Evolutionary conservation across 1,140 invertebrate species (phyloP), one percentile per base, ranked within the genome.

Genomic region (Diabrotica virgifera): DNA sequence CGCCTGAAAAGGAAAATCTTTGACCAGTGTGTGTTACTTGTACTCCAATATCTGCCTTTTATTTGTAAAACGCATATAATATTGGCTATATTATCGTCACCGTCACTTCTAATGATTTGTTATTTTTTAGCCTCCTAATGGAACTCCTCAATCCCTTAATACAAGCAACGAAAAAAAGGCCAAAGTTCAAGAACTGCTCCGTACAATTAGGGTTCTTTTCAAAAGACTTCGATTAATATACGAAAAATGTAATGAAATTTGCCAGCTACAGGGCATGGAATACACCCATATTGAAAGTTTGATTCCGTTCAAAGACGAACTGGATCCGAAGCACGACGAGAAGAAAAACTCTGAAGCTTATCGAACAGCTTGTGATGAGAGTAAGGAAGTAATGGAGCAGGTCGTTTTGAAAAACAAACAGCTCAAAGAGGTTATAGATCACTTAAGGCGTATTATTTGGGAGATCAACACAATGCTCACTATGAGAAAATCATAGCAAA

Each of bases 391-490:
- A 5, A 84, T 88, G 66, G 84, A 91, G 81, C 87, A 91, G 86
- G 89, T 97, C 5, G 84, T 91, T 57, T 77, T 92, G 52, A 95
- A 95, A 81, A 97, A 97, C 81, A 88, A 89, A 65, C 94, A 97
- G 74, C 80, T 98, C 5, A 95, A 96, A 78, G 94, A 97, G 81
- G 90, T 97, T 35, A 96, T 97, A 67, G 95, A 96, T 78, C 91
- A 94, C 74, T 82, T 96, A 59, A 83, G 95, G 68, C 89, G 91
- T 59, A 94, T 97, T 59, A 95, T 97, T 72, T 97, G 93, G 88
- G 95, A 97, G 82, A 96, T 97, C 36, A 97, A 97, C 78, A 96
- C 94, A 2, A 97, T 97, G 95, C 83, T 97, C 53, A 90, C 90
- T 12, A 96, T 96, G 94, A 84, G 94, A 70, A 83, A 88, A 69